Base-by-base conservation (phyloP, 2,888 invertebrate species). In the Ophion obscuratus region DNA sequence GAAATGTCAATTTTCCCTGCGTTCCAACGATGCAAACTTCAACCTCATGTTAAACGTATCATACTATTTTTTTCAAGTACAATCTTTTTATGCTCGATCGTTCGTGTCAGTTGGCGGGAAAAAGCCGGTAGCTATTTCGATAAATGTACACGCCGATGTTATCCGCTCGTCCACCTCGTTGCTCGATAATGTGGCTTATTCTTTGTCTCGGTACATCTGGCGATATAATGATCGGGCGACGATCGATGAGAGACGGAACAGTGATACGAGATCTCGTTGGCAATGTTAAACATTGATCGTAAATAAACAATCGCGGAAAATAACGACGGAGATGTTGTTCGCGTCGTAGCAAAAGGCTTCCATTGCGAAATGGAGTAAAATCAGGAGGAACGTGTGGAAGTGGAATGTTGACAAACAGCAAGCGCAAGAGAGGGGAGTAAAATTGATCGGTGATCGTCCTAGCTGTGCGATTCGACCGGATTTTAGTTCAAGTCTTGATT, bases 81-180 rank as follows among this genome's bases (percentile, higher is more conserved):
- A 44, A 0, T 80, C 53, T 66, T 40, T 73, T 53, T n/a, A 27
- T 47, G 24, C 3, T 53, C 27, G 4, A 53, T 14, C 27, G 17
- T 17, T n/a, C 6, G 17, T 27, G 47, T 10, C 10, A 53, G 3
- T 59, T 59, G 17, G 59, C 71, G 31, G 1, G 71, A 2, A 59
- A 36, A 3, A 53, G 17, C 70, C 53, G 24, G 24, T 70, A 53
- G 47, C 44, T 53, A 59, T 59, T 59, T 59, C 67, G 27, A 57
- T 27, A 20, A 7, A n/a, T 64, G 14, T 70, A 20, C 14, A 17
- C 14, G 27, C 66, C 10, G 24, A 67, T 67, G 57, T 75, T 77
- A 84, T 76, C 71, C 36, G 84, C 81, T 64, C 78, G 68, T 74
- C 81, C 86, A 84, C 80, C 80, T 86, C 73, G 79, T 77, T 62